Evolutionary conservation across 2,113 vertebrate species (phyloP).

Genomic region (Prochilodus magdalenae): DNA sequence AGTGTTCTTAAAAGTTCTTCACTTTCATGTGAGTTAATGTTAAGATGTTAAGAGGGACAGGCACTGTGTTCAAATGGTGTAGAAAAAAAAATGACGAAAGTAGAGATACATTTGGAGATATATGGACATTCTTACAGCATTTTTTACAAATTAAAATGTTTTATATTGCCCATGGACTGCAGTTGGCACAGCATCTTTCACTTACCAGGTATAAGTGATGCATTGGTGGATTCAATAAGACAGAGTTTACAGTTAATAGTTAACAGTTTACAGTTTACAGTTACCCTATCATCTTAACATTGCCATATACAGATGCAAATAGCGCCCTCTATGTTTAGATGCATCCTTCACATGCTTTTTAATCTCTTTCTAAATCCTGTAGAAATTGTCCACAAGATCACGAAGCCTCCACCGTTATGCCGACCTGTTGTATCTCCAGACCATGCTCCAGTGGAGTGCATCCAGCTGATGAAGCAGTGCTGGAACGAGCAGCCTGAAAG

Average conservation of each 20-base stretch:
- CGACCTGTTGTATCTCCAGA: slow-evolving; percentile 77
- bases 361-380: not conserved
- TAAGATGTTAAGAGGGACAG: too few relatives aligned
- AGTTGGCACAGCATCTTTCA: too few relatives aligned
- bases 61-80: too few relatives aligned
- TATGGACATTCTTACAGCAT: not conserved
- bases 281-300: not conserved
- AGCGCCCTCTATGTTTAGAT: not conserved
- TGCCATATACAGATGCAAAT: not conserved
- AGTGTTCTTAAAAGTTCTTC: too few relatives aligned
- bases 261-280: too few relatives aligned
- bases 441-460: slow-evolving; percentile 78
- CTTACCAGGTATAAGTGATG: not conserved
- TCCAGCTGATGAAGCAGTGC: slow-evolving; percentile 82
- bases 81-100: too few relatives aligned
- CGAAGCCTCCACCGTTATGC: slow-evolving; percentile 77
- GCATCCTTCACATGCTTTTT: too few relatives aligned
- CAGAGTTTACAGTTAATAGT: too few relatives aligned
- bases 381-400: slow-evolving; percentile 79
- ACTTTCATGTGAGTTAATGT: too few relatives aligned
- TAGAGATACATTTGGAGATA: not conserved
- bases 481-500: slow-evolving; percentile 81
- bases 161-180: too few relatives aligned
- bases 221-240: not conserved
- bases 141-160: too few relatives aligned